Evolutionary conservation across 2,797 vertebrate genomes (phyloP).

Genomic region (Rhinogobio ventralis): DNA sequence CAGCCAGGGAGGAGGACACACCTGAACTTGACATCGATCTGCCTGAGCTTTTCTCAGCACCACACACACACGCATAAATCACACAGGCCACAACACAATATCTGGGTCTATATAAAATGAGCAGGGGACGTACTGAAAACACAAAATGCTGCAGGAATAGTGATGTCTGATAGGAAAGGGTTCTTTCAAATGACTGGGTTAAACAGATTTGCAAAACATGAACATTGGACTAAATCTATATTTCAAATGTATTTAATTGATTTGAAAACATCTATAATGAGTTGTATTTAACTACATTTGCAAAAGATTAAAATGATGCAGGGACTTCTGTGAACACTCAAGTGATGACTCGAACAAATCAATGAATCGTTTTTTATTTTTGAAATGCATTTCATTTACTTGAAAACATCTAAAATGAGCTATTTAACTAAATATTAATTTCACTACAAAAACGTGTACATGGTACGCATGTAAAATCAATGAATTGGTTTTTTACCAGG

Average conservation of each 20-base stretch:
- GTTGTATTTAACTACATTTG: neutral
- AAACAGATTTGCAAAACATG: neutral
- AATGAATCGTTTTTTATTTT: neutral
- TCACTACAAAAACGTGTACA: neutral
- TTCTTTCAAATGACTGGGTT: neutral
- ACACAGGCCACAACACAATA: conserved; percentile 29
- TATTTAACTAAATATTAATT: neutral
- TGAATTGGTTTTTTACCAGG: neutral
- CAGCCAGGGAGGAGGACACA: conserved; percentile 71
- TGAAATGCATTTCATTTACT: neutral
- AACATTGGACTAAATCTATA: conserved; percentile 8
- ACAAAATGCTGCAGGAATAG: neutral
- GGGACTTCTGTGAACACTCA: conserved; percentile 1
- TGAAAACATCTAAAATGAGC: neutral
- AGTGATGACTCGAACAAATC: neutral
- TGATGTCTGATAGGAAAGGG: conserved; percentile 19
- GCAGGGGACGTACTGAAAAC: neutral
- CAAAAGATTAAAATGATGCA: neutral
- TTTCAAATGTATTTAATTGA: neutral
- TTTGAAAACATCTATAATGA: neutral
- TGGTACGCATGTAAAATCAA: neutral
- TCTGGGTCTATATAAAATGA: conserved; percentile 41
- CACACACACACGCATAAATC: conserved; percentile 42
- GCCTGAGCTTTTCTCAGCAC: conserved; percentile 50
- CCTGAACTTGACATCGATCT: conserved; percentile 73